Base-by-base conservation (phyloP, 2,113 vertebrate species). In the Scomber colias region DNA sequence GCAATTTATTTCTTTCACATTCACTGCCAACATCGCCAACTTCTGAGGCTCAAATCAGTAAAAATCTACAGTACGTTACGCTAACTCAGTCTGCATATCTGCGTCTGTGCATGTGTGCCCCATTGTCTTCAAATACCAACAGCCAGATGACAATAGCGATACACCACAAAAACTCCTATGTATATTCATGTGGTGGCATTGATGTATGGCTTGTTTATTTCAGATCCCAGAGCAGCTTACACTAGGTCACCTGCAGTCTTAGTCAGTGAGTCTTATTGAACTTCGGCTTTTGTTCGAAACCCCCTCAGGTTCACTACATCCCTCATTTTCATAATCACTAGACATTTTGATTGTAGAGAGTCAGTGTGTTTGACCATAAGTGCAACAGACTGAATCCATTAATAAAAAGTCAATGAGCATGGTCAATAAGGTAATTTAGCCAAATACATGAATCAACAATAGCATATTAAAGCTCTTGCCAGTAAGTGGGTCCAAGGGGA, bases 341-440 rank as follows among this genome's bases (percentile, higher is more conserved):
- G 68, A 80, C 64, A 4, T 78, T 88, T 82, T 83, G 74, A 83
- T 77, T 14, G 70, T 19, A 54, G 45, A 51, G 69, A 75, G 64
- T 84, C 75, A 15, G 51, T 80, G 21, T 44, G 19, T 83, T 87
- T 82, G 71, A 82, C 81, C 73, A 75, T 79, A 73, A 84, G 78
- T 83, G 74, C 71, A 88, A 56, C 59, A 79, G 77, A 85, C 72
- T 61, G 62, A 90, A 87, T 90, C 82, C 76, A 89, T 89, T 88
- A 89, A 89, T 89, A 85, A 63, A 73, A 89, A 90, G 82, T 90
- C 84, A 83, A 88, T 92, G 77, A 74, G 78, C 55, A 24, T 71
- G 76, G 77, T 90, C 92, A 91, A 91, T 87, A 91, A 72, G 75
- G 79, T 87, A 85, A 73, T 87, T 86, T 91, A 73, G 77, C 54